A percentile compares a stretch with the other conserved stretches of the same genome.
phyloP scores from a whole-genome alignment of 2,888 invertebrate species.

The Lydus trimaculatus region DNA sequence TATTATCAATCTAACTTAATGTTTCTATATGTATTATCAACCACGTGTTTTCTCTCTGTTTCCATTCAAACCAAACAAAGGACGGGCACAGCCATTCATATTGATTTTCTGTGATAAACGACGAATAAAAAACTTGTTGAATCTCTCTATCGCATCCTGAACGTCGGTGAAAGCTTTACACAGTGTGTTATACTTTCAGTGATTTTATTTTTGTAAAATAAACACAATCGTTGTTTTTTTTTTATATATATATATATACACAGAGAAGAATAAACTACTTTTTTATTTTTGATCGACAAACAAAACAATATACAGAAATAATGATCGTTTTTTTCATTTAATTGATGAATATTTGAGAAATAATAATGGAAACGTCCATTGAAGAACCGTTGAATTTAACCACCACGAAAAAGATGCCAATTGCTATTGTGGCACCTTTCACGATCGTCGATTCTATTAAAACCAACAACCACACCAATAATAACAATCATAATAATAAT shows the following conservation, averaged over 20 bases:
- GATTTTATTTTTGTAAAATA: conserved; percentile 18
- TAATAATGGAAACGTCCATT: conserved; percentile 56
- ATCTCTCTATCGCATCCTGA: conserved; percentile 52
- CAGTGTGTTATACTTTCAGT: conserved; percentile 2
- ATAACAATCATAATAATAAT: conserved; percentile 33
- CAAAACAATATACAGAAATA: neutral
- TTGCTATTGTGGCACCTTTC: conserved; percentile 65
- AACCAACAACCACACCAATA: conserved; percentile 43
- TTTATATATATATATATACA: too few relatives aligned
- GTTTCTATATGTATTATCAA: conserved; percentile 10
- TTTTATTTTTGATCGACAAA: too few relatives aligned
- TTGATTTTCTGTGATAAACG: conserved; percentile 62
- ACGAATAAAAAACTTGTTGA: conserved; percentile 65
- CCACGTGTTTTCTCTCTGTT: conserved; percentile 57
- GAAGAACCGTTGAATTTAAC: conserved; percentile 63
- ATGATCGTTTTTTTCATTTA: conserved; percentile 25
- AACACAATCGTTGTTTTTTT: neutral
- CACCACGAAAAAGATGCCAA: conserved; percentile 63
- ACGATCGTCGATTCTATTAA: conserved; percentile 41
- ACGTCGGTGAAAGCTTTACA: conserved; percentile 7
- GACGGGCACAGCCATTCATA: conserved; percentile 60
- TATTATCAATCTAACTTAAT: neutral
- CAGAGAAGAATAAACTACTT: too few relatives aligned
- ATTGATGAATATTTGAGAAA: conserved; percentile 20
- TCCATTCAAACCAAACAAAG: conserved; percentile 60